Conservation (phyloP, 2,888 invertebrate species). For the Loripinus fragilis region DNA sequence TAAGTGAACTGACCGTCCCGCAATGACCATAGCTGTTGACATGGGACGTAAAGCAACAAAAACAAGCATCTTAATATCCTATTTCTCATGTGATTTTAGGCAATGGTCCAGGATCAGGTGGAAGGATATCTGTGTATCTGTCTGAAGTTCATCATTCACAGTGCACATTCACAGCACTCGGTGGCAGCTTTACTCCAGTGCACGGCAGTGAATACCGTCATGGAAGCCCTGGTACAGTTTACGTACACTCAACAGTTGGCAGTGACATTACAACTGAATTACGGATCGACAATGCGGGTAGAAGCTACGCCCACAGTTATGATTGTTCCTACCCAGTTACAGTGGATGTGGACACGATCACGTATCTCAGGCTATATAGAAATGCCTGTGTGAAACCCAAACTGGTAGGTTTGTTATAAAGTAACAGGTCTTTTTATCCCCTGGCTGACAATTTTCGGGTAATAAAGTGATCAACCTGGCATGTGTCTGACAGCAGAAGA, state of each 20-base stretch:
- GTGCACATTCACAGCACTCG: too few relatives aligned
- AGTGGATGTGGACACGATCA: slow-evolving; percentile 48
- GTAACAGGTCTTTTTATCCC: too few relatives aligned
- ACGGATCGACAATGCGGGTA: slow-evolving; percentile 61
- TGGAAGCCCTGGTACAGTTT: slow-evolving; percentile 70
- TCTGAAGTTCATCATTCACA: slow-evolving; percentile 55
- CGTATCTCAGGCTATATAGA: slow-evolving; percentile 56
- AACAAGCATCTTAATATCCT: too few relatives aligned
- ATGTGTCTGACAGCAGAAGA: too few relatives aligned
- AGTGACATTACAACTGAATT: slow-evolving; percentile 48
- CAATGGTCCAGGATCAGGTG: slow-evolving; percentile 71
- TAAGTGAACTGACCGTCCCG: too few relatives aligned
- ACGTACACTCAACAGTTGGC: slow-evolving; percentile 56
- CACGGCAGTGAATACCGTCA: slow-evolving; percentile 50
- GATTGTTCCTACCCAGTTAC: too few relatives aligned
- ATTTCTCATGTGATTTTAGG: too few relatives aligned
- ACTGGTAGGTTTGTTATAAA: too few relatives aligned
- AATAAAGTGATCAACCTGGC: too few relatives aligned
- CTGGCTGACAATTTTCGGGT: too few relatives aligned
- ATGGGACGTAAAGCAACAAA: too few relatives aligned
- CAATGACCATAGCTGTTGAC: too few relatives aligned
- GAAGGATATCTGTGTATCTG: slow-evolving; percentile 66
- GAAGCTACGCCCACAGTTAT: slow-evolving; percentile 59
- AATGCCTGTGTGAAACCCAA: slow-evolving; percentile 62
- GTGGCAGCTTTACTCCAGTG: slow-evolving; percentile 59